These are phyloP conservation scores for Cottus gobio DNA, from an alignment of 2,113 vertebrate genomes.

Conservation along the genomic window DNA sequence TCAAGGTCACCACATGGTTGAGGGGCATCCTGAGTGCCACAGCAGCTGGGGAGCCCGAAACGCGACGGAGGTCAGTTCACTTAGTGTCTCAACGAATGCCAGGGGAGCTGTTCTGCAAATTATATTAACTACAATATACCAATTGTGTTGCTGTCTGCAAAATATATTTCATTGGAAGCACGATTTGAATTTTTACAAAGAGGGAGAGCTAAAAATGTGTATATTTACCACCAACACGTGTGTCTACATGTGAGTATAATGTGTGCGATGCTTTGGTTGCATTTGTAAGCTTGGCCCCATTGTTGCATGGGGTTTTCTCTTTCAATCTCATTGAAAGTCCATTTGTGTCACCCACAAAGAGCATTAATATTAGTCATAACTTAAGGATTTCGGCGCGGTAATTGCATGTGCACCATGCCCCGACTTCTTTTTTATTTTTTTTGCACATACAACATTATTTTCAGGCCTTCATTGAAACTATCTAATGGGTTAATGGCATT, in stretches of 20 bases:
- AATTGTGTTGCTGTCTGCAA: not conserved
- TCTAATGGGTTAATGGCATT: slow-evolving; percentile 85
- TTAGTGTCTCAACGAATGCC: not conserved
- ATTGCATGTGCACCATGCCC: slow-evolving; percentile 53
- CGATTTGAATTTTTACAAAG: not conserved
- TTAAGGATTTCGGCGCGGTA: slow-evolving; percentile 47
- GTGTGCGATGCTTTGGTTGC: slow-evolving; percentile 11
- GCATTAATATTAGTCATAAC: slow-evolving; percentile 71
- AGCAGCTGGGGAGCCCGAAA: slow-evolving; percentile 25
- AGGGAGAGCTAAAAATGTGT: not conserved
- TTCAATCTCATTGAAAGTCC: slow-evolving; percentile 84
- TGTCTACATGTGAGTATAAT: not conserved
- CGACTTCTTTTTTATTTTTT: slow-evolving; percentile 19
- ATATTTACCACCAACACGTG: not conserved
- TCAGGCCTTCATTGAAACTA: slow-evolving; percentile 70
- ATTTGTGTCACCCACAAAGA: slow-evolving; percentile 77
- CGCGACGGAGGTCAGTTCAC: slow-evolving; percentile 9
- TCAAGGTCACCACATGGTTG: slow-evolving; percentile 53
- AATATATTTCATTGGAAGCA: not conserved
- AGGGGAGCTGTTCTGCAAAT: slow-evolving; percentile 4
- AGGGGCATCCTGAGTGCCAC: slow-evolving; percentile 25
- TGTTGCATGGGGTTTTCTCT: slow-evolving; percentile 55
- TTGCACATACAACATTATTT: slow-evolving; percentile 64
- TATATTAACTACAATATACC: not conserved
- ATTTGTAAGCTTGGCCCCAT: slow-evolving; percentile 21